phyloP scores from a whole-genome alignment of 2,888 invertebrate genomes.

The Uloborus plumipes region DNA sequence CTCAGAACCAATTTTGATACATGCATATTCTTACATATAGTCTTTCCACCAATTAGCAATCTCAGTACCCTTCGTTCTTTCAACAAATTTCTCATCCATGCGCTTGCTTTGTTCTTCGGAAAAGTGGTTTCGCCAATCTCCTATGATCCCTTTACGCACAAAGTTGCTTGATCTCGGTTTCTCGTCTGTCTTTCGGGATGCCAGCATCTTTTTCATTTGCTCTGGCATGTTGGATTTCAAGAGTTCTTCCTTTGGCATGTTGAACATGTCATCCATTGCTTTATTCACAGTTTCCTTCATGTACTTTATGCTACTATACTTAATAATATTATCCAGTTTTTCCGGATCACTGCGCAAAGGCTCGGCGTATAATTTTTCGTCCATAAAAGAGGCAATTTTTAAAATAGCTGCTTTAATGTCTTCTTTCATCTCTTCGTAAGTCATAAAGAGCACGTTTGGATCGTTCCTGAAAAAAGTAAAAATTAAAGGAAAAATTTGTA shows the following conservation, averaged over 20 bases:
- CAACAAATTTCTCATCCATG: conserved; percentile 41
- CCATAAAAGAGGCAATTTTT: conserved; percentile 67
- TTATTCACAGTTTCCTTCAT: conserved; percentile 45
- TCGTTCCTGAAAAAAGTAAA: conserved; percentile 64
- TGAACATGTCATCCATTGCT: conserved; percentile 14
- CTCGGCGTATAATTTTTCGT: conserved; percentile 30
- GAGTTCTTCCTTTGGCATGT: conserved; percentile 6
- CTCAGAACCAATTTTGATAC: background rate
- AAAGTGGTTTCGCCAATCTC: conserved; percentile 72
- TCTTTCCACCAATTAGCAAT: conserved; percentile 32
- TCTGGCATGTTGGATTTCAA: conserved; percentile 14
- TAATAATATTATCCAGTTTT: conserved; percentile 21
- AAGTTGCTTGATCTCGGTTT: conserved; percentile 3
- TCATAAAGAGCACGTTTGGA: conserved; percentile 70
- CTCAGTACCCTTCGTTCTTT: conserved; percentile 52
- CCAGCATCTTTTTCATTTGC: conserved; percentile 4
- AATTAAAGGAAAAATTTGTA: background rate
- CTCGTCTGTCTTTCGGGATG: background rate
- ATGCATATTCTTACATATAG: conserved; percentile 19
- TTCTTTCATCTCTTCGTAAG: conserved; percentile 72
- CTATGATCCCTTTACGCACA: conserved; percentile 68
- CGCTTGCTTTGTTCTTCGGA: conserved; percentile 67
- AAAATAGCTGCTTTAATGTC: conserved; percentile 60
- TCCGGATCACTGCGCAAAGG: conserved; percentile 10
- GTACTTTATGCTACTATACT: conserved; percentile 41